These are phyloP conservation scores for Euwallacea similis DNA, from an alignment of 1,140 invertebrate genomes.

Conservation along the genomic window DNA sequence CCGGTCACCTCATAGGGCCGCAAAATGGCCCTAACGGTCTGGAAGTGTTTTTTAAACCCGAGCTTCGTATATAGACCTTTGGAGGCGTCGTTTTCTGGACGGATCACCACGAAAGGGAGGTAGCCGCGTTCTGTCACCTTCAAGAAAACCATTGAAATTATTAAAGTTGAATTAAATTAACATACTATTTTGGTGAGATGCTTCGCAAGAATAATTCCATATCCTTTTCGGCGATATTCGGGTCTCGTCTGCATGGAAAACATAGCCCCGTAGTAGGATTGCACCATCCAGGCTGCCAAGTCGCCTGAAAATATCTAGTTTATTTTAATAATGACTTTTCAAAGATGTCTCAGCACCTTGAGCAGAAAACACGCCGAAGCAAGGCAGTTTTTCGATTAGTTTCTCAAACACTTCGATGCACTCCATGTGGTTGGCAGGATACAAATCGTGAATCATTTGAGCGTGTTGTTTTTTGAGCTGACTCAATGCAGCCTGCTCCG, in stretches of 20 bases:
- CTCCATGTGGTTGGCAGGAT: slow-evolving; percentile 84
- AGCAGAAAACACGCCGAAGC: slow-evolving; percentile 73
- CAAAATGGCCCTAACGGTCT: slow-evolving; percentile 74
- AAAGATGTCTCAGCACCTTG: slow-evolving; percentile 20
- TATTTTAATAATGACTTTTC: neutral
- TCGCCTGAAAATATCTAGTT: slow-evolving; percentile 55
- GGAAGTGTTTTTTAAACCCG: slow-evolving; percentile 74
- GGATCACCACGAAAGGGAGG: slow-evolving; percentile 81
- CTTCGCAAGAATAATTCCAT: slow-evolving; percentile 69
- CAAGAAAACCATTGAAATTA: neutral
- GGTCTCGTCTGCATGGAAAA: slow-evolving; percentile 87
- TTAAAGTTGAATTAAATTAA: neutral
- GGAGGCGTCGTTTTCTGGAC: slow-evolving; percentile 81
- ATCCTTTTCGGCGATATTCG: slow-evolving; percentile 77
- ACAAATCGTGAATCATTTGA: slow-evolving; percentile 77
- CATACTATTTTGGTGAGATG: slow-evolving; percentile 64
- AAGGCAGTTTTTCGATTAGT: slow-evolving; percentile 71
- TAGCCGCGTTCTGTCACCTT: slow-evolving; percentile 70
- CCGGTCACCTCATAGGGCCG: slow-evolving; percentile 57
- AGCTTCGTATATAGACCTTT: slow-evolving; percentile 77
- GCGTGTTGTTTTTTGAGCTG: slow-evolving; percentile 75
- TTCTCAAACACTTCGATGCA: slow-evolving; percentile 78
- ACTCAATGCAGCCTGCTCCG: slow-evolving; percentile 66
- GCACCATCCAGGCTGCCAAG: slow-evolving; percentile 82
- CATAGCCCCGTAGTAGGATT: slow-evolving; percentile 86